phyloP scores from a whole-genome alignment of 2,113 vertebrate genomes.

The Macrotus californicus region DNA sequence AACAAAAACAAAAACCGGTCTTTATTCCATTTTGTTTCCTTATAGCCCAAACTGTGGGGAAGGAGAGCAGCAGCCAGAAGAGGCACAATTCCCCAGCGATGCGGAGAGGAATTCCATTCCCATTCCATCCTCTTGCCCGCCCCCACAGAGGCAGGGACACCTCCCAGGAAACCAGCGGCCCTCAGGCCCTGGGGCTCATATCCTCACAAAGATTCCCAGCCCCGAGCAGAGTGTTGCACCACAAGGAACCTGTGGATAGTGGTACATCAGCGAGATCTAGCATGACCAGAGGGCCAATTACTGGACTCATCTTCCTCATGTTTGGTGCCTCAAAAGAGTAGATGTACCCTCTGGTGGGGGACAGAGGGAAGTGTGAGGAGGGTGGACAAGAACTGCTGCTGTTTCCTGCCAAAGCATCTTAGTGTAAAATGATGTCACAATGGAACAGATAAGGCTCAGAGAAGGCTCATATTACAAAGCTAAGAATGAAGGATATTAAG shows the following conservation, averaged over 20 bases:
- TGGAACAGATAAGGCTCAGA: not conserved
- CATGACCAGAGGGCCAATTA: not conserved
- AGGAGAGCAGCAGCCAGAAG: not conserved
- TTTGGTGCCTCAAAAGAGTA: not conserved
- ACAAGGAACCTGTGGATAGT: not conserved
- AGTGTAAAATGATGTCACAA: not conserved
- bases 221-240: not conserved
- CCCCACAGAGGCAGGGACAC: too few relatives aligned
- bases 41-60: not conserved
- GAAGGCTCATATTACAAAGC: not conserved
- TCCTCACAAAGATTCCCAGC: not conserved
- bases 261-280: not conserved
- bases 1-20: not conserved
- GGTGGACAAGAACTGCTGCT: not conserved
- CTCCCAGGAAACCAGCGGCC: not conserved
- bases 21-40: not conserved
- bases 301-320: not conserved
- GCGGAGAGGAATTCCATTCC: too few relatives aligned
- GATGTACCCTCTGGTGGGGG: not conserved
- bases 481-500: not conserved
- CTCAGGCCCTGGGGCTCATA: not conserved
- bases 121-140: not conserved
- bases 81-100: rapidly evolving
- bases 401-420: not conserved
- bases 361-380: not conserved